Percentiles rank a stretch among this genome's conserved stretches.
phyloP scores from a whole-genome alignment of 2,888 invertebrate species.

The Aspidiotus rigidus region DNA sequence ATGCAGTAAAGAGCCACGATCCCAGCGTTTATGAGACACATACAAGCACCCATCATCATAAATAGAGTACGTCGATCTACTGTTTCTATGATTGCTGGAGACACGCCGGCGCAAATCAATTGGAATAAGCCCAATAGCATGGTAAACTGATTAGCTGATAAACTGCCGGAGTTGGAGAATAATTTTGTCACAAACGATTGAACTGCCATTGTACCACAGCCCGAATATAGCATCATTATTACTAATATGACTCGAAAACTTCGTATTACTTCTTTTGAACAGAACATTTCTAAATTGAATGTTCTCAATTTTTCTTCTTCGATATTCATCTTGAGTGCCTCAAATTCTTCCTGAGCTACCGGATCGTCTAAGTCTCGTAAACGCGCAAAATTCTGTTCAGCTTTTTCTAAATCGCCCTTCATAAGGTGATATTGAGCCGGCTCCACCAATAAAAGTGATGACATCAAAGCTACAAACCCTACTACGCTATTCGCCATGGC shows the following conservation, averaged over 20 bases:
- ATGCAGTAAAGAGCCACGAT: not conserved
- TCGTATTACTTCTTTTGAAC: not conserved
- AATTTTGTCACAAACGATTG: not conserved
- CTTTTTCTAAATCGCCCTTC: not conserved
- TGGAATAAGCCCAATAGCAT: not conserved
- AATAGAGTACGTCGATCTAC: not conserved
- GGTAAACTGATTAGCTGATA: not conserved
- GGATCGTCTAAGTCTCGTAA: not conserved
- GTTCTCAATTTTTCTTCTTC: not conserved
- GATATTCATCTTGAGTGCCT: not conserved
- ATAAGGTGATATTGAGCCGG: not conserved
- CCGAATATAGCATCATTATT: not conserved
- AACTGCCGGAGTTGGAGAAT: not conserved
- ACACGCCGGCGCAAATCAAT: not conserved
- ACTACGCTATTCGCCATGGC: not conserved
- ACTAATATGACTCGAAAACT: not conserved
- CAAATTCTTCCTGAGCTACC: not conserved
- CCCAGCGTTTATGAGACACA: not conserved
- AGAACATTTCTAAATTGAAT: not conserved
- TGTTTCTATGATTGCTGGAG: not conserved
- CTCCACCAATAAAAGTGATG: not conserved
- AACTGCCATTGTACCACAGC: not conserved
- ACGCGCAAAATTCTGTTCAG: not conserved
- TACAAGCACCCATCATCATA: not conserved
- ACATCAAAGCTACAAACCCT: not conserved